Percentiles rank a stretch among this genome's conserved stretches.
Conservation (phyloP, 2,888 invertebrate genomes). For the Cephonodes hylas region DNA sequence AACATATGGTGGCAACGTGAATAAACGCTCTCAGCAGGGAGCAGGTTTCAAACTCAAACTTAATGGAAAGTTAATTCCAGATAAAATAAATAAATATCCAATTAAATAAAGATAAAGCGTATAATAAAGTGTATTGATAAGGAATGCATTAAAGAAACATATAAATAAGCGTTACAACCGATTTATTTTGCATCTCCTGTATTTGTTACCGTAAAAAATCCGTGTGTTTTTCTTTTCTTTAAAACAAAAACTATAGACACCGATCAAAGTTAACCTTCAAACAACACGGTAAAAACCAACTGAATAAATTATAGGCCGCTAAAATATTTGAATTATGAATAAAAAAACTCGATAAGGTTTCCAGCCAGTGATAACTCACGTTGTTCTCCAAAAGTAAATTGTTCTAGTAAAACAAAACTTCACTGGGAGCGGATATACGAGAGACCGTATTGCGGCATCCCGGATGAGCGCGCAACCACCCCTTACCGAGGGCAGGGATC, state of each 20-base stretch:
- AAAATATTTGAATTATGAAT: neutral
- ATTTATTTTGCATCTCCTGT: neutral
- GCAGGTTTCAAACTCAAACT: neutral
- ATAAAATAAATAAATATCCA: conserved; percentile 7
- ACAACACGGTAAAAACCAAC: neutral
- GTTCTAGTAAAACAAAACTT: conserved; percentile 49
- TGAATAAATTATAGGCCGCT: neutral
- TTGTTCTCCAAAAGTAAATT: conserved; percentile 37
- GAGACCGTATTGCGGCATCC: conserved; percentile 46
- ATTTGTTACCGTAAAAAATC: neutral
- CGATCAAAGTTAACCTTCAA: neutral
- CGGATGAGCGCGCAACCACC: conserved; percentile 56
- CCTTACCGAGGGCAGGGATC: conserved; percentile 56
- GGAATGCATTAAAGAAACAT: neutral
- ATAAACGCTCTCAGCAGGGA: conserved; percentile 13
- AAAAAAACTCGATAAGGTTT: conserved; percentile 26
- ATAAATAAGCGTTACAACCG: neutral
- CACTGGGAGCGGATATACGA: conserved; percentile 49
- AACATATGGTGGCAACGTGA: conserved; percentile 42
- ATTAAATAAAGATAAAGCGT: conserved; percentile 17
- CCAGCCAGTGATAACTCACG: conserved; percentile 47
- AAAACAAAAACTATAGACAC: neutral
- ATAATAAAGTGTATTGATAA: conserved; percentile 18
- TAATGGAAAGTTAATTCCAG: conserved; percentile 10
- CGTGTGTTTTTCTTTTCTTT: neutral